phyloP scores from a whole-genome alignment of 2,888 invertebrate genomes.

The Pyralis farinalis region DNA sequence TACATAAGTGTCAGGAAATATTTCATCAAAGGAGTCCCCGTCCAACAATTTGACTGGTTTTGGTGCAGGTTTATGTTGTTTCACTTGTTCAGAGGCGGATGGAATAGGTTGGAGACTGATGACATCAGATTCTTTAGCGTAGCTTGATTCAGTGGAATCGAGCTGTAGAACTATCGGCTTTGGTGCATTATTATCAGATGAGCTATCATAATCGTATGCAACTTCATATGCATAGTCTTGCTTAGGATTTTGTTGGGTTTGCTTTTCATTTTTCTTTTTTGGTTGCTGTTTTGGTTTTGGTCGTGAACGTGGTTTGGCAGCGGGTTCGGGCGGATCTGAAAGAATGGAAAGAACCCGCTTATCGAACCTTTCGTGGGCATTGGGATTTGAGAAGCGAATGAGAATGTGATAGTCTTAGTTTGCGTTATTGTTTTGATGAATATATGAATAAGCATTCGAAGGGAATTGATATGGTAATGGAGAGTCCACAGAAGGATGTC shows the following conservation, averaged over 20 bases:
- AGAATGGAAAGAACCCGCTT: slow-evolving; percentile 52
- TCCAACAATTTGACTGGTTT: slow-evolving; percentile 21
- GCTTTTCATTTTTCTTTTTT: slow-evolving; percentile 31
- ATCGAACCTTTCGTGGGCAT: slow-evolving; percentile 38
- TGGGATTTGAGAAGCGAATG: slow-evolving; percentile 2
- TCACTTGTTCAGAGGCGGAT: slow-evolving; percentile 15
- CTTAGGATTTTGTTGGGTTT: slow-evolving; percentile 28
- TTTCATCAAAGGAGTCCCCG: slow-evolving; percentile 22
- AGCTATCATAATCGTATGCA: slow-evolving; percentile 10
- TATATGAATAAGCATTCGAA: too few species aligned
- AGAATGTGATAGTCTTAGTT: neutral
- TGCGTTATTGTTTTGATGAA: too few species aligned
- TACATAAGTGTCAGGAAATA: slow-evolving; percentile 33
- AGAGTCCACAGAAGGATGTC: too few species aligned
- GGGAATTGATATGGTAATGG: too few species aligned
- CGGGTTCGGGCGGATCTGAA: slow-evolving; percentile 38
- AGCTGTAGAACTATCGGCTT: slow-evolving; percentile 26
- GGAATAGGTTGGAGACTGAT: slow-evolving; percentile 23
- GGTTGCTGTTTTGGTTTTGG: slow-evolving; percentile 27
- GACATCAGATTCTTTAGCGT: slow-evolving; percentile 19
- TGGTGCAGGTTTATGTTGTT: slow-evolving; percentile 6
- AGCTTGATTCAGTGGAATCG: slow-evolving; percentile 25
- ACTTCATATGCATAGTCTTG: slow-evolving; percentile 22
- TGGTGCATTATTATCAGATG: slow-evolving; percentile 18
- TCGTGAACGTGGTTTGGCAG: neutral